phyloP scores from a whole-genome alignment of 2,888 invertebrate species.

The Thera britannica region DNA sequence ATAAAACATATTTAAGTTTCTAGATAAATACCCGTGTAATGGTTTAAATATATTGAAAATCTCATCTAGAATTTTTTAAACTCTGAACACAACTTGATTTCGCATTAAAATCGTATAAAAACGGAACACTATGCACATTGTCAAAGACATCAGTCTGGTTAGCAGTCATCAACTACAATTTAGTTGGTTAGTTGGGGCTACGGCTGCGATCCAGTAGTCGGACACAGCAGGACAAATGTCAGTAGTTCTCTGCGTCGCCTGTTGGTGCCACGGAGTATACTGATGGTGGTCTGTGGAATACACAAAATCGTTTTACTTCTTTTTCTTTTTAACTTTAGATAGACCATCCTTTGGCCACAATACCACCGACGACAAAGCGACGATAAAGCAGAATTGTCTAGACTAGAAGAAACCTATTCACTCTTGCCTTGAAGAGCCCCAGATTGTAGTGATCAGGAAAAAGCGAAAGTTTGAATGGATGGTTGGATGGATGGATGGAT shows the following conservation, averaged over 20 bases:
- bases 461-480: too few species aligned
- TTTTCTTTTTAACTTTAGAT: too few species aligned
- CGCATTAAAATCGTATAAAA: slow-evolving; percentile 31
- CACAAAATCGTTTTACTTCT: background rate
- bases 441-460: too few species aligned
- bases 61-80: slow-evolving; percentile 6
- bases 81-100: slow-evolving; percentile 27
- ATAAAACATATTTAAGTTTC: too few species aligned
- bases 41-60: background rate
- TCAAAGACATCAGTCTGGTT: slow-evolving; percentile 39
- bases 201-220: slow-evolving; percentile 54
- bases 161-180: slow-evolving; percentile 36
- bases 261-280: slow-evolving; percentile 76
- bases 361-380: too few species aligned
- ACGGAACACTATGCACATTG: slow-evolving; percentile 36
- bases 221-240: slow-evolving; percentile 68
- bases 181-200: slow-evolving; percentile 42
- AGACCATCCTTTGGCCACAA: too few species aligned
- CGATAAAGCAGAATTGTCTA: too few species aligned
- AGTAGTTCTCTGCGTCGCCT: slow-evolving; percentile 74
- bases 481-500: too few species aligned
- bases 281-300: slow-evolving; percentile 72
- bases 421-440: too few species aligned
- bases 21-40: background rate
- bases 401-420: too few species aligned